These are phyloP conservation scores for Notolepis coatsorum DNA, from an alignment of 2,797 vertebrate genomes.

Conservation along the genomic window DNA sequence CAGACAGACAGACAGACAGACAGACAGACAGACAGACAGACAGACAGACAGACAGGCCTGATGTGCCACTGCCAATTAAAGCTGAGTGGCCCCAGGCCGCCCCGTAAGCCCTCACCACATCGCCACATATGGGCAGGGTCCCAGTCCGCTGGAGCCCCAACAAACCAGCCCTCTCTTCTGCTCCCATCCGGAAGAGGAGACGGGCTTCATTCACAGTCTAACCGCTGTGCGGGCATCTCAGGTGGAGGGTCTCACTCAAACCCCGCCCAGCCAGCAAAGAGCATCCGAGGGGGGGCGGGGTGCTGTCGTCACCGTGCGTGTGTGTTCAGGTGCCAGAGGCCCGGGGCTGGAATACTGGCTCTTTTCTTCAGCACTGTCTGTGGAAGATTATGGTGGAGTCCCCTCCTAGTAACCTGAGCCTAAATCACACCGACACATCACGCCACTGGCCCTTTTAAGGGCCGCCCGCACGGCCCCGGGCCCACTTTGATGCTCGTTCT, in stretches of 20 bases:
- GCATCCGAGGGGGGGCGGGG: slow-evolving; percentile 50
- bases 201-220: slow-evolving; percentile 42
- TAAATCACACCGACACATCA: slow-evolving; percentile 63
- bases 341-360: slow-evolving; percentile 59
- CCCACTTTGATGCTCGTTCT: slow-evolving; percentile 28
- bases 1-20: slow-evolving; percentile 17
- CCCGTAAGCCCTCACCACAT: slow-evolving; percentile 57
- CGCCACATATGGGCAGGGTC: slow-evolving; percentile 65
- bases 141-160: slow-evolving; percentile 30
- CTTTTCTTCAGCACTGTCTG: slow-evolving; percentile 60
- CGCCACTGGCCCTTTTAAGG: slow-evolving; percentile 44
- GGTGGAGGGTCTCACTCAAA: slow-evolving; percentile 56
- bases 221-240: slow-evolving; percentile 62
- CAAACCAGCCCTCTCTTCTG: slow-evolving; percentile 38
- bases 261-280: slow-evolving; percentile 47
- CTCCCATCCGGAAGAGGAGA: background rate
- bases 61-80: slow-evolving; percentile 60
- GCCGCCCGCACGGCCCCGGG: slow-evolving; percentile 29
- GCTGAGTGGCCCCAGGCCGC: slow-evolving; percentile 44
- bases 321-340: slow-evolving; percentile 72
- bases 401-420: slow-evolving; percentile 59
- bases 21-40: slow-evolving; percentile 1
- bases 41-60: slow-evolving; percentile 21
- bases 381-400: slow-evolving; percentile 56
- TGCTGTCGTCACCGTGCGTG: too few species aligned